phyloP scores from a whole-genome alignment of 1,140 invertebrate genomes.

The Mercenaria mercenaria region DNA sequence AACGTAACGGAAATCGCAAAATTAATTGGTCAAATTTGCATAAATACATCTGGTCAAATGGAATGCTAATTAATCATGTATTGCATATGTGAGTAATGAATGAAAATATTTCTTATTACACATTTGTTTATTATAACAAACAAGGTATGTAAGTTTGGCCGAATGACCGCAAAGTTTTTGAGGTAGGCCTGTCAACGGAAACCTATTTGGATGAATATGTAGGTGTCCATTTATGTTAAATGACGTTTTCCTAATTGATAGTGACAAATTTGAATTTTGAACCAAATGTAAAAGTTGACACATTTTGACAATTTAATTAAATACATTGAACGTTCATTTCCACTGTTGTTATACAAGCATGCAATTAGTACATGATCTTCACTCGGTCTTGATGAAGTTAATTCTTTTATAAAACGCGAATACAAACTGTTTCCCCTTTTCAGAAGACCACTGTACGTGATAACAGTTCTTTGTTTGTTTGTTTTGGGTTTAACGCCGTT shows the following conservation, averaged over 20 bases:
- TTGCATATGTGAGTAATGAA: background rate
- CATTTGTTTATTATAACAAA: background rate
- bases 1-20: background rate
- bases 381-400: no score
- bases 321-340: background rate
- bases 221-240: background rate
- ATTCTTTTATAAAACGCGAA: no score
- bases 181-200: background rate
- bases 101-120: background rate
- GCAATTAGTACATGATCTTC: no score
- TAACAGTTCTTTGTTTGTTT: no score
- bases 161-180: background rate
- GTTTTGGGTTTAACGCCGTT: no score
- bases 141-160: background rate
- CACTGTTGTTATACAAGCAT: no score
- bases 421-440: no score
- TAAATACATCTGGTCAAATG: background rate
- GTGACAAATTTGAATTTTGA: background rate
- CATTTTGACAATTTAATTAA: constrained; percentile 10
- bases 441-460: no score
- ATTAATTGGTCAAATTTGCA: background rate
- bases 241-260: background rate
- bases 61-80: background rate
- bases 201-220: background rate
- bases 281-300: background rate